These are phyloP conservation scores for Phalacrocorax aristotelis DNA, from an alignment of 2,113 vertebrate species.

Conservation along the genomic window DNA sequence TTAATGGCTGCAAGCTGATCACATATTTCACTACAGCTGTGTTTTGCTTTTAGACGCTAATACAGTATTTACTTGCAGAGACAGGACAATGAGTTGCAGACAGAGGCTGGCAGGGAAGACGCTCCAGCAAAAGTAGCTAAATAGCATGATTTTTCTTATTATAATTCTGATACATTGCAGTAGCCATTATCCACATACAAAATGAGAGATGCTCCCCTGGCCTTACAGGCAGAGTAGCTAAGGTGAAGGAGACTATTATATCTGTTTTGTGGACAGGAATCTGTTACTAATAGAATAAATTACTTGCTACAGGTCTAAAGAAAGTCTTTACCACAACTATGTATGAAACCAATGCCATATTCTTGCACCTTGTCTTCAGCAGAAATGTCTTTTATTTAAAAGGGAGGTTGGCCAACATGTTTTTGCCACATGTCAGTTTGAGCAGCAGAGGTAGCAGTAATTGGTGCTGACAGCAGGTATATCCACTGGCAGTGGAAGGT, in stretches of 20 bases:
- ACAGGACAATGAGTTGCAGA: not conserved
- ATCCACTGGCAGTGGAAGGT: not conserved
- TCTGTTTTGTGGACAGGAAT: not conserved
- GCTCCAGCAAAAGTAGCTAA: not conserved
- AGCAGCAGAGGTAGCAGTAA: not conserved
- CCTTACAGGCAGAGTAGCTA: not conserved
- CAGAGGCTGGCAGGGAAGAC: not conserved
- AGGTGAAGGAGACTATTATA: not conserved
- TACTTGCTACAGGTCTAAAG: not conserved
- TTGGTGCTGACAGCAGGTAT: not conserved
- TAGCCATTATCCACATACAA: not conserved
- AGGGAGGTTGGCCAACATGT: not conserved
- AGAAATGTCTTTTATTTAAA: not conserved
- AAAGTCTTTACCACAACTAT: not conserved
- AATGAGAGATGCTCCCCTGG: not conserved
- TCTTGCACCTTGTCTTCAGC: not conserved
- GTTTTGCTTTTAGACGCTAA: not conserved
- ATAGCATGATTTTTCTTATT: not conserved
- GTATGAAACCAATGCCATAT: not conserved
- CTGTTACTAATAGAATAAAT: not conserved
- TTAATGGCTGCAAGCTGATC: constrained; percentile 10
- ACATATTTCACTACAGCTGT: not conserved
- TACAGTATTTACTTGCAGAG: not conserved
- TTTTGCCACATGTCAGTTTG: not conserved
- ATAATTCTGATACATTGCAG: not conserved